A percentile compares a stretch with the other conserved stretches of the same genome.
Evolutionary conservation across 2,113 vertebrate species (phyloP).

Genomic region (Gasterosteus nipponicus): DNA sequence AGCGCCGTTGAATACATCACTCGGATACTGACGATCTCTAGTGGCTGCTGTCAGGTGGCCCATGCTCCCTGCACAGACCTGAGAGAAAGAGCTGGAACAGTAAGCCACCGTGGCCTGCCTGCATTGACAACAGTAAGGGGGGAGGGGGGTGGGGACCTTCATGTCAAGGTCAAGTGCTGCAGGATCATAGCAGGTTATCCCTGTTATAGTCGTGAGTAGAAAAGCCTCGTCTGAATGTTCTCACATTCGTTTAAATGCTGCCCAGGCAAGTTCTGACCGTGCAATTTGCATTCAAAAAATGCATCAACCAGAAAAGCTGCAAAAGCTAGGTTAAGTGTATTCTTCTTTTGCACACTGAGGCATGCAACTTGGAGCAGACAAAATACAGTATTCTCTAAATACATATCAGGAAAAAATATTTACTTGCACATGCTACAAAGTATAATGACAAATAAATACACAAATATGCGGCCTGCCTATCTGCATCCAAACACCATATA

Average conservation of each 20-base stretch:
- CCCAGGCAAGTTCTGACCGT: constrained; percentile 4
- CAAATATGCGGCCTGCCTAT: background rate
- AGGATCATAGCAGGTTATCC: constrained; percentile 14
- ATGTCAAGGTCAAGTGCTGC: constrained; percentile 30
- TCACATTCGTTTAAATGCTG: constrained; percentile 11
- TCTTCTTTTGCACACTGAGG: constrained; percentile 5
- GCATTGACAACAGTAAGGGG: background rate
- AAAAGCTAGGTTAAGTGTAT: background rate
- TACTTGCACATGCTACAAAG: background rate
- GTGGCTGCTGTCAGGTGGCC: constrained; percentile 54
- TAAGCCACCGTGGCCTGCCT: background rate
- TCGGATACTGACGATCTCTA: constrained; percentile 47
- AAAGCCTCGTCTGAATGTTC: background rate
- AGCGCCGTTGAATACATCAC: constrained; percentile 59
- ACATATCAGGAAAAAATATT: background rate
- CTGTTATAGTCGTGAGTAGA: constrained; percentile 3
- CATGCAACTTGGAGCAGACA: background rate
- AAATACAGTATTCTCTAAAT: background rate
- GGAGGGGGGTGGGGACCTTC: background rate
- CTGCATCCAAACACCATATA: background rate
- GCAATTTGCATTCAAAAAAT: constrained; percentile 22
- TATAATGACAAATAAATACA: background rate
- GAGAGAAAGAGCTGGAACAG: constrained; percentile 28
- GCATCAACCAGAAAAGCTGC: background rate
- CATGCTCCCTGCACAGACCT: constrained; percentile 31